Conservation (phyloP, 2,113 vertebrate genomes). For the Melozone crissalis region DNA sequence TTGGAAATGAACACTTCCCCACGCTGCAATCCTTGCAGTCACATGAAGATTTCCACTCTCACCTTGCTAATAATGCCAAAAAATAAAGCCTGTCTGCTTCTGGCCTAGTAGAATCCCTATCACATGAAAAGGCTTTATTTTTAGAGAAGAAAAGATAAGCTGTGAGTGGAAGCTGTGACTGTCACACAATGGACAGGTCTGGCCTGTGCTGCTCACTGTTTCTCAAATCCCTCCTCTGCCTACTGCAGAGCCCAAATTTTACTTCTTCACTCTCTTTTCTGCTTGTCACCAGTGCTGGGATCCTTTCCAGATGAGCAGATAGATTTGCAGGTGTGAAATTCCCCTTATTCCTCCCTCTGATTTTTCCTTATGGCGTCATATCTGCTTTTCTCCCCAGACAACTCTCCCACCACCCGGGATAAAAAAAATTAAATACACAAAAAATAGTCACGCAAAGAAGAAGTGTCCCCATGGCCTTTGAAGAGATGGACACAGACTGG, state of each 20-base stretch:
- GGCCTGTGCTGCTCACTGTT: not conserved
- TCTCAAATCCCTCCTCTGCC: not conserved
- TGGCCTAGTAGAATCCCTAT: not conserved
- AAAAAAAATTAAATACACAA: not conserved
- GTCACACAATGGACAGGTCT: slow-evolving; percentile 17
- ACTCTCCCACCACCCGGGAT: not conserved
- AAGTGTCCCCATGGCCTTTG: not conserved
- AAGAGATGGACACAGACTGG: not conserved
- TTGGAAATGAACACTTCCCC: not conserved
- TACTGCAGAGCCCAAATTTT: not conserved
- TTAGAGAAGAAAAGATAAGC: slow-evolving; percentile 24
- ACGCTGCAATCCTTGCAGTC: not conserved
- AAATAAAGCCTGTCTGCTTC: not conserved
- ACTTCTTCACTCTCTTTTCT: not conserved
- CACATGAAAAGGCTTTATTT: slow-evolving; percentile 33
- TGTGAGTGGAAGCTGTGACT: not conserved
- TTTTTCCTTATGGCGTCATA: not conserved
- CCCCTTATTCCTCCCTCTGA: not conserved
- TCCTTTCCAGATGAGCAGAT: not conserved
- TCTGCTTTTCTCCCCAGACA: not conserved
- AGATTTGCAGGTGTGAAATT: slow-evolving; percentile 31
- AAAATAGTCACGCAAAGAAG: not conserved
- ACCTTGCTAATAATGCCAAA: slow-evolving; percentile 28
- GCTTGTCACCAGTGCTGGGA: not conserved
- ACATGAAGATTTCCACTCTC: not conserved